Evolutionary conservation across 2,888 invertebrate genomes (phyloP).

Genomic region (Apamea epomidion): DNA sequence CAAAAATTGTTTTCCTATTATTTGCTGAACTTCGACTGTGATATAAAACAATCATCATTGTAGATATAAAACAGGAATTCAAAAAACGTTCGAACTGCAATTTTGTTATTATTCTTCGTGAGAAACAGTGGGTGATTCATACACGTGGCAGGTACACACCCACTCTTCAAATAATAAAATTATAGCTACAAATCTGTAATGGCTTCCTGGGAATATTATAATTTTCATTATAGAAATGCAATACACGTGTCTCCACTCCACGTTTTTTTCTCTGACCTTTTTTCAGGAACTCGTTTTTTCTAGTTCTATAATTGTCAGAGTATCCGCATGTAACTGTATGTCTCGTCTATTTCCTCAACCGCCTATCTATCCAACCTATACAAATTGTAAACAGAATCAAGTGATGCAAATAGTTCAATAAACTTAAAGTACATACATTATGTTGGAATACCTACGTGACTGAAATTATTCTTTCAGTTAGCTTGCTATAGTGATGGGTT

Average conservation of each 20-base stretch:
- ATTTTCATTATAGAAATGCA: slow-evolving; percentile 1
- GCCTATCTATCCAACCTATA: slow-evolving; percentile 14
- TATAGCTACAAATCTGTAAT: not conserved
- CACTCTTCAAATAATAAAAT: not conserved
- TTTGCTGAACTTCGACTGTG: not conserved
- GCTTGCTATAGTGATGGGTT: slow-evolving; percentile 4
- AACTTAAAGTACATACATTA: slow-evolving; percentile 26
- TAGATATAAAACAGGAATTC: not conserved
- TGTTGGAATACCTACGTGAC: slow-evolving; percentile 11
- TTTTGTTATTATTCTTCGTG: not conserved
- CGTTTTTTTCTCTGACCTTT: not conserved
- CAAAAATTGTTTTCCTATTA: not conserved
- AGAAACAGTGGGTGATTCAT: not conserved
- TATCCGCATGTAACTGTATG: slow-evolving; percentile 20
- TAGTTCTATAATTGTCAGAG: slow-evolving; percentile 8
- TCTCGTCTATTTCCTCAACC: slow-evolving; percentile 32
- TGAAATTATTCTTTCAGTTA: slow-evolving; percentile 22
- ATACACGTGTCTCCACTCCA: slow-evolving; percentile 9
- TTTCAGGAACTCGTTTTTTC: slow-evolving; percentile 1
- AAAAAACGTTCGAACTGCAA: not conserved
- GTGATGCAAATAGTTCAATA: slow-evolving; percentile 39
- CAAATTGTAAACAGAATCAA: slow-evolving; percentile 46
- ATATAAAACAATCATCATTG: not conserved
- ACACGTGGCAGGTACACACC: not conserved
- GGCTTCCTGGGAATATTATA: not conserved